These are phyloP conservation scores for Pseudomyrmex concolor DNA, from an alignment of 1,140 invertebrate genomes.

Conservation along the genomic window DNA sequence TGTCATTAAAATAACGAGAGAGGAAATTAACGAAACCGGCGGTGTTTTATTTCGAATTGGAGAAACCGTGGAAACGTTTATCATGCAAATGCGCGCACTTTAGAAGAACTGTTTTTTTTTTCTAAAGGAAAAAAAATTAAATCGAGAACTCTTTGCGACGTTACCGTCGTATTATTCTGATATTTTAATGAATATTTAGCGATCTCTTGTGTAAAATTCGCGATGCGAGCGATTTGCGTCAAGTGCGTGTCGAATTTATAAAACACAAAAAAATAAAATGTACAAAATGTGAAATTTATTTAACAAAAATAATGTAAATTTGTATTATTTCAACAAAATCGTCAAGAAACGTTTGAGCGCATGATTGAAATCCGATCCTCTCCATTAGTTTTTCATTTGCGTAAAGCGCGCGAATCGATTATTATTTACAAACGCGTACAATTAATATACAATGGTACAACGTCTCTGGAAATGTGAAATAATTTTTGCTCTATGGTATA, in stretches of 20 bases:
- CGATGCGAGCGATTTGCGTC: conserved; percentile 29
- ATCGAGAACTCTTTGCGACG: conserved; percentile 6
- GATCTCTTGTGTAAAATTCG: conserved; percentile 39
- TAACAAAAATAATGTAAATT: too few species aligned
- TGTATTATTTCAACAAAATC: conserved; percentile 9
- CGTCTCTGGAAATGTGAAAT: conserved; percentile 16
- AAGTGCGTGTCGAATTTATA: conserved; percentile 23
- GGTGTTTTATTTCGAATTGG: conserved; percentile 3
- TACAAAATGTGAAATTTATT: too few species aligned
- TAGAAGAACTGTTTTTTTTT: conserved; percentile 16
- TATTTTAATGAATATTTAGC: conserved; percentile 58
- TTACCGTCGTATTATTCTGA: background rate
- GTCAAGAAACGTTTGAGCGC: conserved; percentile 17
- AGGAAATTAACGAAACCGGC: conserved; percentile 41
- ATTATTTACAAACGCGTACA: conserved; percentile 46
- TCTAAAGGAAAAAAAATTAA: conserved; percentile 2
- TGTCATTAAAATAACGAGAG: conserved; percentile 43
- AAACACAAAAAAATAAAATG: too few species aligned
- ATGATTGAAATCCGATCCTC: conserved; percentile 46
- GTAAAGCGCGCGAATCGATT: conserved; percentile 29
- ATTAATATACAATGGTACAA: conserved; percentile 49
- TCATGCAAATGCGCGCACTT: conserved; percentile 61
- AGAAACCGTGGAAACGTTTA: conserved; percentile 57
- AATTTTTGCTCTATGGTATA: conserved; percentile 38
- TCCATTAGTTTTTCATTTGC: conserved; percentile 43